Evolutionary conservation across 2,888 invertebrate species (phyloP).

Genomic region (Stenotaenia linearis): DNA sequence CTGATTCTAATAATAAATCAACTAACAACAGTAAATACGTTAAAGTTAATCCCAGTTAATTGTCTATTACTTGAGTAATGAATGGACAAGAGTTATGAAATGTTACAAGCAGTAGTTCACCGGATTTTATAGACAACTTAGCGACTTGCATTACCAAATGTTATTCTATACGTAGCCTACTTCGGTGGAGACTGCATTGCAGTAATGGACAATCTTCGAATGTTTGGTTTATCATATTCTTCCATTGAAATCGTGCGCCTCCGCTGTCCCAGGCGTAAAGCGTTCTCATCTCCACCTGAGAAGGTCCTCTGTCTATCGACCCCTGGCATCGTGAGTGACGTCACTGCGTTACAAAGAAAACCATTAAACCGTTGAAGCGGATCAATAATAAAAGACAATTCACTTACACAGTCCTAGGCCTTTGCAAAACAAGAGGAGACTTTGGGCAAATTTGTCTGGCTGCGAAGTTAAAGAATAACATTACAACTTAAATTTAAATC

Average conservation of each 20-base stretch:
- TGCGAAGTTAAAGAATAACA: constrained; percentile 47
- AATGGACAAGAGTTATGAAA: constrained; percentile 23
- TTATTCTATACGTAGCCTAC: not conserved
- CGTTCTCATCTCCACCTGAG: constrained; percentile 53
- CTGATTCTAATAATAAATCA: not conserved
- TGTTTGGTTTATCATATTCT: constrained; percentile 74
- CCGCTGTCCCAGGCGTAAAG: constrained; percentile 44
- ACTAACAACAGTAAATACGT: not conserved
- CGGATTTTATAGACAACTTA: no score
- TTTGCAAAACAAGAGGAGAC: constrained; percentile 79
- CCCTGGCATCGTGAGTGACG: constrained; percentile 73
- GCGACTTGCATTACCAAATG: not conserved
- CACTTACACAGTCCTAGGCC: constrained; percentile 64
- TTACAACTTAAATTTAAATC: no score
- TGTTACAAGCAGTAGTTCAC: not conserved
- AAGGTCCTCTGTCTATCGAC: constrained; percentile 65
- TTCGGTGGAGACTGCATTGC: constrained; percentile 35
- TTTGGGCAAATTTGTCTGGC: constrained; percentile 82
- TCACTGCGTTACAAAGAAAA: constrained; percentile 50
- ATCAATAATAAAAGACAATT: not conserved
- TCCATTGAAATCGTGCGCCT: constrained; percentile 70
- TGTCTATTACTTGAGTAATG: constrained; percentile 13
- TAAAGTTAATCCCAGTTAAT: not conserved
- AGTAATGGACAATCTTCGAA: constrained; percentile 64
- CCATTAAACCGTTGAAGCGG: not conserved